These are phyloP conservation scores for Saccostrea cuccullata DNA, from an alignment of 1,140 invertebrate genomes.

Conservation along the genomic window DNA sequence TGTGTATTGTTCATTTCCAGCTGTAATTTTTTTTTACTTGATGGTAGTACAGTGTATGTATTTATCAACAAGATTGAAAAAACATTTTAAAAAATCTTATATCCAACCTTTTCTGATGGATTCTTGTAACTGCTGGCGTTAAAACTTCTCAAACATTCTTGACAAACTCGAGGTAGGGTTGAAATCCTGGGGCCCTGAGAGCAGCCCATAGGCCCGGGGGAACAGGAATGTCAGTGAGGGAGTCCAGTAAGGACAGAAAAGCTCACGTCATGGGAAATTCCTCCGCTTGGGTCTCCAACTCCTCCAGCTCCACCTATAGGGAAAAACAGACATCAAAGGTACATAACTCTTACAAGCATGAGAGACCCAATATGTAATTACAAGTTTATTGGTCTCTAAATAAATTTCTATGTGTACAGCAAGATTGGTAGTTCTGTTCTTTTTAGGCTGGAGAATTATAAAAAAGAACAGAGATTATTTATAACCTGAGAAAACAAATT, in stretches of 20 bases:
- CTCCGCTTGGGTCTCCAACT: constrained; percentile 93
- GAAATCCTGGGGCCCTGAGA: constrained; percentile 89
- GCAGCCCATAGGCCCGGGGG: constrained; percentile 91
- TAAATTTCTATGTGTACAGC: no score
- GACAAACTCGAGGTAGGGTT: constrained; percentile 92
- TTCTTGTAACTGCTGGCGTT: constrained; percentile 88
- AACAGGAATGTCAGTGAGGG: constrained; percentile 86
- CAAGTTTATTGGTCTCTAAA: no score
- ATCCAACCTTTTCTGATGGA: constrained; percentile 84
- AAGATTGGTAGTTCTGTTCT: no score
- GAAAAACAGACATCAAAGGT: neutral
- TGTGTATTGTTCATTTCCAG: no score
- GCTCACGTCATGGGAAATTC: constrained; percentile 81
- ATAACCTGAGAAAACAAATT: no score
- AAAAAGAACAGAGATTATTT: no score
- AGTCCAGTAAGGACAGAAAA: constrained; percentile 88
- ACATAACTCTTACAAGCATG: neutral
- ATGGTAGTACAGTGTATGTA: no score
- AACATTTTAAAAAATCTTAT: neutral
- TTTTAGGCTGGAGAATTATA: no score
- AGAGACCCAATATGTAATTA: neutral
- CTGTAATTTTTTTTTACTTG: no score
- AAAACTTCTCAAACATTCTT: constrained; percentile 89
- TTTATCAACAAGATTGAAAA: no score
- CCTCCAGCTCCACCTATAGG: constrained; percentile 82